A percentile compares a stretch with the other conserved stretches of the same genome.
phyloP scores from a whole-genome alignment of 2,888 invertebrate genomes.

The Apamea anceps region DNA sequence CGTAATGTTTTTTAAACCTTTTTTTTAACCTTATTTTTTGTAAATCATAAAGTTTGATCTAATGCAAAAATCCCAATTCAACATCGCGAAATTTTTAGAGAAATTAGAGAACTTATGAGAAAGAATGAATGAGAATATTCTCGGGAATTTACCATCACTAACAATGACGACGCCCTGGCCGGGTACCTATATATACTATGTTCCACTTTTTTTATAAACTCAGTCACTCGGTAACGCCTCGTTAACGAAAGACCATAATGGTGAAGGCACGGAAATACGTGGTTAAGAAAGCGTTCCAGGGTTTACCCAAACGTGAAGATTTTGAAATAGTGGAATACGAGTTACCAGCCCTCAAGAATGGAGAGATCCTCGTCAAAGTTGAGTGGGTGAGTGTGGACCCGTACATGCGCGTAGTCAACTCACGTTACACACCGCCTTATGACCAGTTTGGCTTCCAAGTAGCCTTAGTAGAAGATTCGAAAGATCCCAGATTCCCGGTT shows the following conservation, averaged over 20 bases:
- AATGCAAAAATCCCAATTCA: no score
- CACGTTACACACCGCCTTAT: slow-evolving; percentile 68
- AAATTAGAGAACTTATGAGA: no score
- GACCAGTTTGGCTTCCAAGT: slow-evolving; percentile 78
- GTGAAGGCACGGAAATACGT: slow-evolving; percentile 87
- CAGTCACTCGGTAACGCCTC: slow-evolving; percentile 43
- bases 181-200: slow-evolving; percentile 15
- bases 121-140: no score
- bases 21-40: no score
- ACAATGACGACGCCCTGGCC: slow-evolving; percentile 30
- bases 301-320: slow-evolving; percentile 90
- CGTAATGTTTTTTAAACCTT: no score
- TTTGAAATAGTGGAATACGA: slow-evolving; percentile 91
- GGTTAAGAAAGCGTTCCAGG: slow-evolving; percentile 87
- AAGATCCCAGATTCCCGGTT: slow-evolving; percentile 90
- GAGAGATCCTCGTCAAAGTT: slow-evolving; percentile 78
- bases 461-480: slow-evolving; percentile 90
- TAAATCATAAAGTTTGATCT: no score
- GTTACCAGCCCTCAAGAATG: slow-evolving; percentile 75
- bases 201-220: slow-evolving; percentile 28
- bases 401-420: slow-evolving; percentile 69
- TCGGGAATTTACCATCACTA: no score
- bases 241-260: slow-evolving; percentile 71
- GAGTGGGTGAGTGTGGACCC: slow-evolving; percentile 79
- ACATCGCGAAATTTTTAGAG: no score